Evolutionary conservation across 2,888 invertebrate genomes (phyloP).

Genomic region (Tetragnatha montana): DNA sequence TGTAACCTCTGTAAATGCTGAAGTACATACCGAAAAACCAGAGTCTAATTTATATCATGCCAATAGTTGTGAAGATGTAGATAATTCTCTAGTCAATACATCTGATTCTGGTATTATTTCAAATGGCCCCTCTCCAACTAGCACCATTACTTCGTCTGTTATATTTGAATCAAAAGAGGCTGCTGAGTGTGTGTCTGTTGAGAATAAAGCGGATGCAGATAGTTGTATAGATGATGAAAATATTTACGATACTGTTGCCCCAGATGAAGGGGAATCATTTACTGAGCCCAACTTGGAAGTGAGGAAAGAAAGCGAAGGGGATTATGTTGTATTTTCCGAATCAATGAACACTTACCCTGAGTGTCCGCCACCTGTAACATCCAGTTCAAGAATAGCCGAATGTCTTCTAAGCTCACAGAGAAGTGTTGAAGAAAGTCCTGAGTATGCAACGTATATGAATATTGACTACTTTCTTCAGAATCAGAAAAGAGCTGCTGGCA

Average conservation of each 20-base stretch:
- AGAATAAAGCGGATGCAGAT: slow-evolving; percentile 55
- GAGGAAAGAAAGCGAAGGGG: slow-evolving; percentile 61
- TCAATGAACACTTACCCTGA: slow-evolving; percentile 37
- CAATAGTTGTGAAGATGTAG: slow-evolving; percentile 19
- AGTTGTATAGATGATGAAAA: slow-evolving; percentile 75
- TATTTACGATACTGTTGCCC: slow-evolving; percentile 79
- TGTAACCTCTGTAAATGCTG: slow-evolving; percentile 3
- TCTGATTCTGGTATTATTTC: slow-evolving; percentile 37
- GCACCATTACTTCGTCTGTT: slow-evolving; percentile 33
- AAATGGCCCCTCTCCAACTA: slow-evolving; percentile 28
- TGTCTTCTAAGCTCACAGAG: slow-evolving; percentile 50
- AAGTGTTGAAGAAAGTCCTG: slow-evolving; percentile 68
- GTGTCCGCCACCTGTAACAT: slow-evolving; percentile 33
- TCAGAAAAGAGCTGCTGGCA: slow-evolving; percentile 79
- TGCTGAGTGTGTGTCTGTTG: not conserved
- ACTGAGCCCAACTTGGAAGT: slow-evolving; percentile 4
- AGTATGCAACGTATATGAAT: slow-evolving; percentile 84
- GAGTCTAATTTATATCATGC: not conserved
- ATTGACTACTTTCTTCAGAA: slow-evolving; percentile 89
- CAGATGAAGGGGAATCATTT: slow-evolving; percentile 74
- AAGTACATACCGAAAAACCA: slow-evolving; percentile 33
- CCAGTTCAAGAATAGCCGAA: slow-evolving; percentile 56
- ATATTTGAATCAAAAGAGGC: slow-evolving; percentile 25
- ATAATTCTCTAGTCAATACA: slow-evolving; percentile 56
- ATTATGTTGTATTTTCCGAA: slow-evolving; percentile 69